Base-by-base conservation (phyloP, 1,140 invertebrate species). In the Ostrea denselamellosa region DNA sequence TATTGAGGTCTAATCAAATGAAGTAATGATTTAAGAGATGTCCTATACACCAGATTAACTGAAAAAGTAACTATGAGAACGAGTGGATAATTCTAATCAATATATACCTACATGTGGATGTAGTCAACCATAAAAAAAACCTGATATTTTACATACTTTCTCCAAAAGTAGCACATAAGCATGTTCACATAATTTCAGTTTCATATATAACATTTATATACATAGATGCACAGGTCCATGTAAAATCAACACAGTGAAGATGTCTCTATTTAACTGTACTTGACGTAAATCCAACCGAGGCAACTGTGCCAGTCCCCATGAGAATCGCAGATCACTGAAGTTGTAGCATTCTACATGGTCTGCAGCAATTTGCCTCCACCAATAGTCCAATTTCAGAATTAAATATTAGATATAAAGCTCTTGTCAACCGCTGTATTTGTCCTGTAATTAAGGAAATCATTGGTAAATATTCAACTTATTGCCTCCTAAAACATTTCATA, bases 341-440 rank as follows among this genome's bases (percentile, higher is more conserved):
- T 62, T 62, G 56, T 19, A 62, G 14, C 19, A 62, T 62, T 62
- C 56, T 62, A 7, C 56, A 17, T 7, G 56, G 56, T 12, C 8
- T n/a, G 17, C n/a, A 17, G n/a, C 56, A 17, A 62, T 7, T 17
- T 62, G 56, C 56, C 56, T n/a, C 56, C 56, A 62, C 56, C 56
- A 62, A 19, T 62, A 62, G 56, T 62, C 5, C 56, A 62, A 5
- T 19, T 62, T 7, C n/a, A 19, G 7, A 62, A 62, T 62, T 19
- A 81, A 28, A 44, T 44, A 22, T 81, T 53, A 83, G 28, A 19
- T 22, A 52, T 83, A 52, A 53, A 83, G 82, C 52, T 83, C 25
- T 83, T 52, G 52, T 83, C 82, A 83, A 83, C 82, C 52, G n/a
- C 82, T 54, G 82, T 83, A 83, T n/a, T 83, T 83, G 17, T 83